Percentiles rank a stretch among this genome's conserved stretches.
Conservation (phyloP, 2,888 invertebrate species). For the Prosopocoilus inquinatus region DNA sequence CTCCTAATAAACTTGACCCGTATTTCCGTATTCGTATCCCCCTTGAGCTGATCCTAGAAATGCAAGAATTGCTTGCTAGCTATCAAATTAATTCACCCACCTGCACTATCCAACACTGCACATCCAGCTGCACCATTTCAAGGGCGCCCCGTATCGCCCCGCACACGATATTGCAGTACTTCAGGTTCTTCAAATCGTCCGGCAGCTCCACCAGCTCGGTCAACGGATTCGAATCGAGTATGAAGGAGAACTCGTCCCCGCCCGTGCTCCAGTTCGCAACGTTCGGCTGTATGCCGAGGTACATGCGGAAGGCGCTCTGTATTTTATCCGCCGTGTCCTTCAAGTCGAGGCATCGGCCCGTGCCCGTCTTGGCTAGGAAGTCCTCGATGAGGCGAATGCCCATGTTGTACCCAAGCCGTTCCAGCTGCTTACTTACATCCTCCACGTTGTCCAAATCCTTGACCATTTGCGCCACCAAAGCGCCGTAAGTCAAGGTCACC, state of each 20-base stretch:
- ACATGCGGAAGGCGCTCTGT: constrained; percentile 78
- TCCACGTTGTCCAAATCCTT: constrained; percentile 96
- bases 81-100: constrained; percentile 25
- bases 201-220: constrained; percentile 98
- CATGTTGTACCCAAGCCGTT: constrained; percentile 96
- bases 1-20: constrained; percentile 92
- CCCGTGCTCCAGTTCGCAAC: constrained; percentile 93
- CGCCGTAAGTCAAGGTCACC: constrained; percentile 96
- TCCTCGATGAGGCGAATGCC: constrained; percentile 97
- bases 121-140: constrained; percentile 98
- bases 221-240: constrained; percentile 92
- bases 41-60: constrained; percentile 87
- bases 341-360: constrained; percentile 90
- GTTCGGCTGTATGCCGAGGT: constrained; percentile 88
- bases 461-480: constrained; percentile 93
- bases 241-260: constrained; percentile 94
- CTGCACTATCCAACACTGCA: constrained; percentile 88
- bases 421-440: constrained; percentile 96
- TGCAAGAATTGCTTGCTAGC: no score
- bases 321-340: constrained; percentile 96
- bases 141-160: constrained; percentile 91
- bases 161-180: constrained; percentile 90
- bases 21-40: constrained; percentile 90
- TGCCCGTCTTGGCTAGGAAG: constrained; percentile 87
- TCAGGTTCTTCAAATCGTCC: constrained; percentile 74